Conservation (phyloP, 2,888 invertebrate species). For the Disparrhopalites patrizii region DNA sequence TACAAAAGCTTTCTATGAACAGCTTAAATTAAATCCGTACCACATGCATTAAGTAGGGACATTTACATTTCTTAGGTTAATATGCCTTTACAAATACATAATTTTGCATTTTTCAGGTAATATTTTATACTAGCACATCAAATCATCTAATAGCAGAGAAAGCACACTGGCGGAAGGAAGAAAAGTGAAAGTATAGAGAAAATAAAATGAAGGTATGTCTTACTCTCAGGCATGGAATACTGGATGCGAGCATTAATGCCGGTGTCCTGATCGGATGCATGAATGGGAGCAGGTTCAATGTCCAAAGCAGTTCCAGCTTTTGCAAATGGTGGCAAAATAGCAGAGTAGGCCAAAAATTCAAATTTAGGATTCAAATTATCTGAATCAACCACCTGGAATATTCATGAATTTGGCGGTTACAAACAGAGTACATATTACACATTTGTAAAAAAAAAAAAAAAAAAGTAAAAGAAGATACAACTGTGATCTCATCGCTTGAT, state of each 20-base stretch:
- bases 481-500: too few species aligned
- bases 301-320: conserved; percentile 59
- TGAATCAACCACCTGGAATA: conserved; percentile 33
- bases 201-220: conserved; percentile 27
- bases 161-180: too few species aligned
- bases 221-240: conserved; percentile 62
- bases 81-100: too few species aligned
- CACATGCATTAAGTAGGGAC: too few species aligned
- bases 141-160: too few species aligned
- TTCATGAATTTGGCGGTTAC: not conserved
- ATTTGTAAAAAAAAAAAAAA: not conserved
- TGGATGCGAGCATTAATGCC: conserved; percentile 71
- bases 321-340: conserved; percentile 37
- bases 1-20: too few species aligned
- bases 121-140: too few species aligned
- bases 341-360: conserved; percentile 45
- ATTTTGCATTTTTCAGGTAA: too few species aligned
- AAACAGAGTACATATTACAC: not conserved
- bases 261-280: conserved; percentile 74
- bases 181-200: too few species aligned
- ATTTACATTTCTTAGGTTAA: too few species aligned
- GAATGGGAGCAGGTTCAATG: conserved; percentile 68
- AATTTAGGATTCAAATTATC: conserved; percentile 47
- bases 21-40: too few species aligned
- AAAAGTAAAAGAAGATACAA: too few species aligned